Evolutionary conservation across 2,888 invertebrate species (phyloP).

Genomic region (Sinohyriopsis cumingii): DNA sequence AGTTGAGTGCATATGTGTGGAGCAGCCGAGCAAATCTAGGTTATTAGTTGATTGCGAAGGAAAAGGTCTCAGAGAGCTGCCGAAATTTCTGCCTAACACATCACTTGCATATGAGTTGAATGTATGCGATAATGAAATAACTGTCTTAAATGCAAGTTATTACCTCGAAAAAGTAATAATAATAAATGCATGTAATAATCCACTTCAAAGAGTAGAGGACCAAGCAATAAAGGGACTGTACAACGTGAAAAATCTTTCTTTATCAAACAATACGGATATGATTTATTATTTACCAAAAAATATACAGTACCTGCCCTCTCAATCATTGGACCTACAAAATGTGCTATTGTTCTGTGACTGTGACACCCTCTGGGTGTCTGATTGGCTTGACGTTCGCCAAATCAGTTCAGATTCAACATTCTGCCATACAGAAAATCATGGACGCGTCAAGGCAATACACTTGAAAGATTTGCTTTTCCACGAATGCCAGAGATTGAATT

Average conservation of each 20-base stretch:
- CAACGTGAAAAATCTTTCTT: not conserved
- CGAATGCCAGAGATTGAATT: no score
- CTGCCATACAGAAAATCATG: not conserved
- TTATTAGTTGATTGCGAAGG: constrained; percentile 5
- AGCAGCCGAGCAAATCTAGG: constrained; percentile 1
- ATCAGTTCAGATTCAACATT: not conserved
- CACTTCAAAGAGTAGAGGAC: no score
- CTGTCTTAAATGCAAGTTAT: not conserved
- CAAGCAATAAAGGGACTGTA: not conserved
- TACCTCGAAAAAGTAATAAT: not conserved
- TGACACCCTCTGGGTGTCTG: constrained; percentile 2
- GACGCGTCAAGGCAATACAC: not conserved
- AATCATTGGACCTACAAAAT: not conserved
- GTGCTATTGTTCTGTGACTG: constrained; percentile 1
- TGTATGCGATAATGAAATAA: constrained; percentile 8
- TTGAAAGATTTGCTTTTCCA: no score
- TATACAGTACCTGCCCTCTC: constrained; percentile 4
- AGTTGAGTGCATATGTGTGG: not conserved
- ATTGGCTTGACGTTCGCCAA: not conserved
- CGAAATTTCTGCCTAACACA: not conserved
- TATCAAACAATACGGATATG: no score
- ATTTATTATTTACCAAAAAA: not conserved
- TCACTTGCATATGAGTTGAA: not conserved
- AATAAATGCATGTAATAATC: not conserved
- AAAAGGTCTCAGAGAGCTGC: not conserved